Base-by-base conservation (phyloP, 2,888 invertebrate species). In the Leistus spinibarbis region DNA sequence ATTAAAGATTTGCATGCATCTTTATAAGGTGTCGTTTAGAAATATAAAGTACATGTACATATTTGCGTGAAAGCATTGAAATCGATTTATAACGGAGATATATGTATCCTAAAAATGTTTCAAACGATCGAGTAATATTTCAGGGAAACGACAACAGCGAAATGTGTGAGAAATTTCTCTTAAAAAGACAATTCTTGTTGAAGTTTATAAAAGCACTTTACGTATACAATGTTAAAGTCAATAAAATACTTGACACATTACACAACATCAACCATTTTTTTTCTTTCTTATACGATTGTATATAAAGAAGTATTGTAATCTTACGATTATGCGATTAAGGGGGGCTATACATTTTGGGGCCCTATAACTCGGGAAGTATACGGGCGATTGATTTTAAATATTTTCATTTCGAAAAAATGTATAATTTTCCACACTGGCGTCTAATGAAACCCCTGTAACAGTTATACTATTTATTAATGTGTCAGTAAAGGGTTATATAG, bases 141-240 rank as follows among this genome's bases (percentile, higher is more conserved):
- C 68, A 56, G 56, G 23, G 23, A 68, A 68, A 68, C 16, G 54
- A 54, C 23, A 54, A 68, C 56, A 56, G 54, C 3, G 19, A 68
- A 54, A 54, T 9, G 68, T 54, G 54, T 22, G 57, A 56, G 23
- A 53, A 68, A 68, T 17, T 68, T 56, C 56, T 54, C 20, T 23
- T 68, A 54, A 23, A 56, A 54, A 23, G 22, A 54, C 68, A 22
- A 56, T 54, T 56, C 56, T 54, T 68, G 54, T 20, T 56, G 56
- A 16, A 40, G 54, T 53, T 54, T 53, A 66, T 16, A 68, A 54
- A 68, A 68, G 68, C 68, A 68, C 68, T 68, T 56, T 56, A 22
- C 68, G 7, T 17, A 2, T 9, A 68, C n/a, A n/a, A 66, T 66
- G 54, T 68, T 54, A 68, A 54, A 68, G 23, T n/a, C 23, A 23